Base-by-base conservation (phyloP, 1,140 invertebrate species). In the Brachionus koreanus region DNA sequence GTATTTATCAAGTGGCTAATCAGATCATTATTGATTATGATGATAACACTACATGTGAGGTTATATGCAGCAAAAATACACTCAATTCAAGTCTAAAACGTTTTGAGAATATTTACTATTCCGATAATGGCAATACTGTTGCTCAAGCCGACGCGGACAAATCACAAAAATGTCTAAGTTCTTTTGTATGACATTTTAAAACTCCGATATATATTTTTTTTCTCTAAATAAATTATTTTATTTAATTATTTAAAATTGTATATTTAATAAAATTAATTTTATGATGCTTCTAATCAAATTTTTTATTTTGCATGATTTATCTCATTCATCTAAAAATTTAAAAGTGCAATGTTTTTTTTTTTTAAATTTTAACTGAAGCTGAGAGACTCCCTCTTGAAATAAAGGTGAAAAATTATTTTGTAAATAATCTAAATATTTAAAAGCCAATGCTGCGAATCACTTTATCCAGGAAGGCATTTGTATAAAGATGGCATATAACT, bases 21-120 rank as follows among this genome's bases (percentile, higher is more conserved):
- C 69, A 74, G 25, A 74, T 74, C 9, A 74, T 74, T 46, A 74
- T 74, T 19, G 69, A 74, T 46, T 74, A 74, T 74, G 69, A 74
- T 46, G 69, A 74, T 33, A 74, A 74, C n/a, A 74, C 69, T 4
- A 46, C 10, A 2, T 43, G 39, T 74, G 69, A 74, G 25, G 69
- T 74, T 5, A 6, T 46, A 13, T 46, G 9, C 10, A 39, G 16
- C 35, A 69, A 69, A 13, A 74, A 46, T 46, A n/a, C 19, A 5
- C 43, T 74, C 2, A 74, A 46, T n/a, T 25, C n/a, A 9, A 74
- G 69, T 46, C n/a, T 74, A 12, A 74, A 74, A 19, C 39, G 69
- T 7, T 74, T 74, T 46, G 69, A 74, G 69, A 74, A 46, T 46
- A 46, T 74, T 25, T 74, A 74, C 13, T 74, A 74, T 33, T 46